Conservation (phyloP, 2,888 invertebrate species). For the Acanthosepion pharaonis region DNA sequence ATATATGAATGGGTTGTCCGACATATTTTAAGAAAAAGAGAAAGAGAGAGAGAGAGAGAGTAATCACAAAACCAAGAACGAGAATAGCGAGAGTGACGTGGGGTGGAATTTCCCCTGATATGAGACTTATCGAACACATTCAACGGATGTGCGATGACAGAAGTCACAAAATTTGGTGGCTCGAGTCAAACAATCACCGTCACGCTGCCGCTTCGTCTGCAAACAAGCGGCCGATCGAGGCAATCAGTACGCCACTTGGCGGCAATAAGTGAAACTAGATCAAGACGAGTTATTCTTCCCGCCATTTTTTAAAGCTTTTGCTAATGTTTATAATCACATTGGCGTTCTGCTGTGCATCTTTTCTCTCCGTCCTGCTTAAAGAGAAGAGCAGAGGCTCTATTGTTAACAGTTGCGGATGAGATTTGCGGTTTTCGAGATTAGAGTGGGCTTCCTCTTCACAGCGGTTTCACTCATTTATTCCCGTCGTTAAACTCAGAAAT, state of each 20-base stretch:
- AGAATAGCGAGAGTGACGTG: too few relatives aligned
- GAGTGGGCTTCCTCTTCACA: too few relatives aligned
- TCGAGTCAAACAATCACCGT: background rate
- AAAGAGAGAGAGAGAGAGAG: background rate
- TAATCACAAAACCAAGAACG: too few relatives aligned
- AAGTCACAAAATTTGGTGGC: background rate
- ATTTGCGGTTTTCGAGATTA: background rate
- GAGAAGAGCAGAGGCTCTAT: background rate
- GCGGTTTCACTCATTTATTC: too few relatives aligned
- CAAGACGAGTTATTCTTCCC: background rate
- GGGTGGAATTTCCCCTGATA: too few relatives aligned
- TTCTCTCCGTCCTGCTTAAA: background rate
- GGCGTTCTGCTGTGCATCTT: background rate
- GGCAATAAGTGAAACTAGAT: background rate
- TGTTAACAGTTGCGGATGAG: background rate
- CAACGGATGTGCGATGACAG: too few relatives aligned
- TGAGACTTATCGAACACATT: too few relatives aligned
- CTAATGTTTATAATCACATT: background rate
- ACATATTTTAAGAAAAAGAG: too few relatives aligned
- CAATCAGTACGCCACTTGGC: background rate
- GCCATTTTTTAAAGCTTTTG: background rate
- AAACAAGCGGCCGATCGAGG: background rate
- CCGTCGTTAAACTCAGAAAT: too few relatives aligned
- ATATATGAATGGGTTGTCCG: too few relatives aligned
- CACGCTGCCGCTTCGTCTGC: background rate